Conservation (phyloP, 2,888 invertebrate species). For the Aricia artaxerxes region DNA sequence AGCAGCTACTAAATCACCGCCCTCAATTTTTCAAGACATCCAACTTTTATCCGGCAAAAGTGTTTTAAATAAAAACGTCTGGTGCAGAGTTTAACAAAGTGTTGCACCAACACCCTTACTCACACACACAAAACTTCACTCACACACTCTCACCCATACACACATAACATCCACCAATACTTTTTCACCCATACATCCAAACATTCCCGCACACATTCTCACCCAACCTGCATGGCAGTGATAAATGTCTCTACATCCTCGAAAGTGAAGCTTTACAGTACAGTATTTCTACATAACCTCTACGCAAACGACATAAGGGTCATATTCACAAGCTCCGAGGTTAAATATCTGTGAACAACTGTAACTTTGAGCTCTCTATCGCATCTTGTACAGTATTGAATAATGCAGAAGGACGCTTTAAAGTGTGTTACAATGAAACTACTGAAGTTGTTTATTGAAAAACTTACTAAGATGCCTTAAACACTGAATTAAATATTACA, state of each 20-base stretch:
- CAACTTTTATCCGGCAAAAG: constrained; percentile 21
- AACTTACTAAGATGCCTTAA: not conserved
- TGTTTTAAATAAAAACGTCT: constrained; percentile 22
- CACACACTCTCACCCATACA: not conserved
- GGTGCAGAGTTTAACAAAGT: constrained; percentile 28
- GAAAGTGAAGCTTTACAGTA: not conserved
- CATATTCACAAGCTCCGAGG: not conserved
- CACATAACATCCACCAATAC: not conserved
- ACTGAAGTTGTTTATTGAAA: constrained; percentile 5
- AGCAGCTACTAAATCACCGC: constrained; percentile 11
- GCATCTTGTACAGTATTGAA: constrained; percentile 21
- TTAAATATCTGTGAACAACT: not conserved
- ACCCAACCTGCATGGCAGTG: not conserved
- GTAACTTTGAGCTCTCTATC: constrained; percentile 4
- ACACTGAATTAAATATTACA: too few relatives aligned
- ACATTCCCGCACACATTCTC: not conserved
- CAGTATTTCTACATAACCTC: not conserved
- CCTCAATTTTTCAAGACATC: constrained; percentile 2
- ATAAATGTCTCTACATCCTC: constrained; percentile 10
- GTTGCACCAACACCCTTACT: constrained; percentile 16
- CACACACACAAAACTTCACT: not conserved
- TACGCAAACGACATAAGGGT: not conserved
- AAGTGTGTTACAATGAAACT: not conserved
- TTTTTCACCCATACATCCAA: not conserved
- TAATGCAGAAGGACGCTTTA: not conserved